Conservation (phyloP, 2,113 vertebrate species). For the Paralichthys olivaceus region DNA sequence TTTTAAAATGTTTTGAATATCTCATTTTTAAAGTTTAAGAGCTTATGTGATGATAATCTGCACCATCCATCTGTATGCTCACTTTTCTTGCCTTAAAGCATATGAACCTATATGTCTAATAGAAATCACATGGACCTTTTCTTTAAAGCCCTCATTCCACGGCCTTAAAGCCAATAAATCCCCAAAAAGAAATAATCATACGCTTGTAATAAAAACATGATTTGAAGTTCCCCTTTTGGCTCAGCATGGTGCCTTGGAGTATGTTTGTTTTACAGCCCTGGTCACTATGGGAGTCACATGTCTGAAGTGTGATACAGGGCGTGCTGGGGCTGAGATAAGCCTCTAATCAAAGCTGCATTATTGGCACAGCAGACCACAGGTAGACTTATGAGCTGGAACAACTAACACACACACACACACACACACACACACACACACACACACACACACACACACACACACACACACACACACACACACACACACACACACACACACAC, state of each 20-base stretch:
- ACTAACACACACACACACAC: constrained; percentile 10
- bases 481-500: constrained; percentile 32
- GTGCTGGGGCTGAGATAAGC: constrained; percentile 53
- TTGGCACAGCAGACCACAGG: constrained; percentile 46
- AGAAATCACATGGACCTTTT: background rate
- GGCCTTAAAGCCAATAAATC: background rate
- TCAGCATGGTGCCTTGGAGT: constrained; percentile 2
- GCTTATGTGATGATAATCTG: background rate
- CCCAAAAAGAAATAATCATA: background rate
- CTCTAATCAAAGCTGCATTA: constrained; percentile 62
- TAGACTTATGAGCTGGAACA: constrained; percentile 18
- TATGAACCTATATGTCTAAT: background rate
- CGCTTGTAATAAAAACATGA: constrained; percentile 1
- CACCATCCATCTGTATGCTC: background rate
- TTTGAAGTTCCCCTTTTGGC: constrained; percentile 1
- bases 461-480: constrained; percentile 12
- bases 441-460: constrained; percentile 15
- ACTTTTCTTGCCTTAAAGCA: background rate
- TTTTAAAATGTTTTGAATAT: background rate
- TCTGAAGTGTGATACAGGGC: constrained; percentile 47
- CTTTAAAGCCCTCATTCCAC: background rate
- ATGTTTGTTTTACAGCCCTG: constrained; percentile 52
- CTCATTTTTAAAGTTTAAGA: background rate
- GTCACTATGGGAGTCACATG: constrained; percentile 54
- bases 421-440: constrained; percentile 30